Base-by-base conservation (phyloP, 2,797 vertebrate genomes). In the Sebastes trivittatus region DNA sequence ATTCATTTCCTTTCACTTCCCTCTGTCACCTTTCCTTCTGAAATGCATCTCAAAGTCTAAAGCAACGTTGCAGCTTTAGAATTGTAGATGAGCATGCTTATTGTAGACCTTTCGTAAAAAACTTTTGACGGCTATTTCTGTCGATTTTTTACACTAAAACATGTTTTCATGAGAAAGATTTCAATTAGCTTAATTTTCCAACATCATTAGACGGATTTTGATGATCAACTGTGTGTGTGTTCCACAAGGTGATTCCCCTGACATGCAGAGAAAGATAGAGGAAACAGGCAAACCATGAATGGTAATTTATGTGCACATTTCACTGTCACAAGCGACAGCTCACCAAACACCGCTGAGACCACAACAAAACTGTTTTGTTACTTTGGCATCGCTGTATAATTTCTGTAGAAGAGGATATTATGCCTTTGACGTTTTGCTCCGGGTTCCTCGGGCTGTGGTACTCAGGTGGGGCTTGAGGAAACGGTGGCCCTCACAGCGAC, bases 251-350 rank as follows among this genome's bases (percentile, higher is more conserved):
- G 88, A 91, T 85, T 92, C 90, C 91, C 86, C 78, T 77, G 89
- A 85, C 75, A 69, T 77, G 77, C 77, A 75, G 82, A 76, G 78
- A 81, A 77, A 78, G 78, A 88, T 78, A 82, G 71, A 80, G 42
- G 72, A 89, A 95, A 90, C 82, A 95, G 89, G 86, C 83, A 94
- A 94, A 93, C 92, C 89, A 77, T 92, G 75, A 94, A 94, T 89
- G 81, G 87, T 91, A 88, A 91, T 94, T 89, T 87, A 90, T 92
- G 79, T 93, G 83, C 82, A 83, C 84, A 83, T 75, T 87, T 90
- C 84, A 89, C 81, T 87, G 73, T 85, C 79, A 60, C 69, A 77
- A 82, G 78, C 72, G 72, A 90, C 89, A 92, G 89, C 83, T 85
- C 81, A 83, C 77, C 79, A 83, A 86, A 82, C 78, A 80, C 82